phyloP scores from a whole-genome alignment of 2,888 invertebrate genomes.

The Pecten maximus region DNA sequence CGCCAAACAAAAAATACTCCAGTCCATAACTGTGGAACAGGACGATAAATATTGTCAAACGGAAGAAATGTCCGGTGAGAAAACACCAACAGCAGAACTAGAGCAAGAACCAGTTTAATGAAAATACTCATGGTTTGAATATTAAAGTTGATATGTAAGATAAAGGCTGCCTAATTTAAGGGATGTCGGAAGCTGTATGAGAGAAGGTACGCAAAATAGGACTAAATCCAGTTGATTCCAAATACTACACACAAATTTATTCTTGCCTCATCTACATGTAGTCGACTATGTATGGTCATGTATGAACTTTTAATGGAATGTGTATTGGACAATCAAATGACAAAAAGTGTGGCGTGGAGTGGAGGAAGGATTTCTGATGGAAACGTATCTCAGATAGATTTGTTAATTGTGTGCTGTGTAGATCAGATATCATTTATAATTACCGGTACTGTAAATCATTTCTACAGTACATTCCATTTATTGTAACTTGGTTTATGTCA shows the following conservation, averaged over 20 bases:
- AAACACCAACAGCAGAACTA: constrained; percentile 48
- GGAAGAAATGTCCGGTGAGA: constrained; percentile 56
- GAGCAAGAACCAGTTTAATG: neutral
- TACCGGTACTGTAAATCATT: too few species aligned
- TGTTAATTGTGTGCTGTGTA: too few species aligned
- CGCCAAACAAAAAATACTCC: constrained; percentile 68
- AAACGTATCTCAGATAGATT: neutral
- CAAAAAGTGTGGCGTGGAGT: neutral
- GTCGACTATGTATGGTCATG: neutral
- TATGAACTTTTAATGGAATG: too few species aligned
- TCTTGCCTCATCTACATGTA: neutral
- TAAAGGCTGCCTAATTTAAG: neutral
- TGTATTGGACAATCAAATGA: neutral
- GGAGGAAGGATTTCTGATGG: neutral
- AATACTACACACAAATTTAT: too few species aligned
- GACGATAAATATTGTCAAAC: constrained; percentile 63
- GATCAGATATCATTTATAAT: too few species aligned
- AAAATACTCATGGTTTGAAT: neutral
- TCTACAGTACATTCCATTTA: too few species aligned
- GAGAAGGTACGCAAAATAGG: neutral
- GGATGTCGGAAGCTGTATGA: neutral
- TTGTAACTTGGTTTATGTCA: too few species aligned
- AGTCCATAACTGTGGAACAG: constrained; percentile 49
- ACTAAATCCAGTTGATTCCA: neutral
- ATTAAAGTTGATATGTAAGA: neutral